Conservation (phyloP, 2,113 vertebrate genomes). For the Astur gentilis region DNA sequence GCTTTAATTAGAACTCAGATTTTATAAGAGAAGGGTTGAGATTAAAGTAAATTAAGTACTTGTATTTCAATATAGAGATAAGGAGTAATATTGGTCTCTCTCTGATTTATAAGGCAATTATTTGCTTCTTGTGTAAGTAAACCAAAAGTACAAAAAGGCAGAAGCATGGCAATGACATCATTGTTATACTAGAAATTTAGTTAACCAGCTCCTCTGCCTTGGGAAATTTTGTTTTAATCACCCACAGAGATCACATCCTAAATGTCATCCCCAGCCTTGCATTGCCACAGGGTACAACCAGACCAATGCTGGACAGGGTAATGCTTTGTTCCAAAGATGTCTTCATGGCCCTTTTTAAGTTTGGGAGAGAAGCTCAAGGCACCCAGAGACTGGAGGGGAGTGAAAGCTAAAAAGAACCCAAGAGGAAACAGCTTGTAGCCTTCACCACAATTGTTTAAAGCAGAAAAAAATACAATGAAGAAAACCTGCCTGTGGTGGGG, state of each 20-base stretch:
- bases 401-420: not conserved
- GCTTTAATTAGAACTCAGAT: not conserved
- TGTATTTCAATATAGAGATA: not conserved
- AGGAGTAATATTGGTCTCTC: not conserved
- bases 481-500: not conserved
- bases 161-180: not conserved
- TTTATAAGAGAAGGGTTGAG: not conserved
- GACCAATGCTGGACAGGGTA: not conserved
- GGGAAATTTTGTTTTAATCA: not conserved
- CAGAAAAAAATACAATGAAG: not conserved
- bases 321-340: not conserved
- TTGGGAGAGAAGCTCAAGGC: not conserved
- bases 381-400: not conserved
- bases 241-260: not conserved
- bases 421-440: not conserved
- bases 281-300: not conserved
- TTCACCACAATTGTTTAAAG: not conserved
- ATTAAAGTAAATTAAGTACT: not conserved
- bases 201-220: not conserved
- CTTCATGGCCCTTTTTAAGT: not conserved
- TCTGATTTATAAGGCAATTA: not conserved
- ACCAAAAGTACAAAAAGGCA: slow-evolving; percentile 19
- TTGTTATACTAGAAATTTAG: not conserved
- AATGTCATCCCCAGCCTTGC: not conserved
- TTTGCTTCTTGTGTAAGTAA: not conserved